Base-by-base conservation (phyloP, 2,888 invertebrate species). In the Troides oblongomaculatus region DNA sequence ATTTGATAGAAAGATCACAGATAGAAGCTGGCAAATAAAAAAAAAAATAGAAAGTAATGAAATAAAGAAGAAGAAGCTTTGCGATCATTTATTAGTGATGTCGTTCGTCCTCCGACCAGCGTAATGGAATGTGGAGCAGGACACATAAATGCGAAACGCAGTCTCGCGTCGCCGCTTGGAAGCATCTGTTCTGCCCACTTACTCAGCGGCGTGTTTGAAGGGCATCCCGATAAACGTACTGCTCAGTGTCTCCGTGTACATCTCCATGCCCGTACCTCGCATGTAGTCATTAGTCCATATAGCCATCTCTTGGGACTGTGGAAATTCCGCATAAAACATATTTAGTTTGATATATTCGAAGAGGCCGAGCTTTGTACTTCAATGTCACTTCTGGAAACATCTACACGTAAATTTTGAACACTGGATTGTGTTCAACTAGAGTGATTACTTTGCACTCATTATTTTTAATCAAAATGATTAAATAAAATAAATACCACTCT, bases 221-320 rank as follows among this genome's bases (percentile, higher is more conserved):
- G 97, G 97, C 96, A 99, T 97, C 94, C 98, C 98, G 93, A 98
- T 97, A 95, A 99, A 99, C 82, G 99, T 97, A 80, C 97, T 96
- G 93, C 99, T 99, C 93, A 99, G 95, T 84, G 97, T 98, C 94
- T 99, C 99, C 86, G 99, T 99, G 95, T 99, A 99, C 98, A 99
- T 99, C 96, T 99, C 99, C 98, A 99, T 99, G 86, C 99, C 99
- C 83, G 99, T 99, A 89, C 99, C 99, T 87, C 99, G 96, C 92
- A 99, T 96, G 95, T 99, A 99, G 95, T 99, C 99, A 95, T 99
- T 98, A 95, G 98, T 98, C 99, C 99, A 99, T 92, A 97, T 96
- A 94, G 98, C 97, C 95, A 97, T 97, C 93, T 97, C 97, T 94
- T 97, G 97, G 91, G 97, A 97, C 98, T 98, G 95, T 93, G 93